Evolutionary conservation across 2,888 invertebrate genomes (phyloP), one percentile per base, ranked within the genome.

Genomic region (Synanthedon vespiformis): DNA sequence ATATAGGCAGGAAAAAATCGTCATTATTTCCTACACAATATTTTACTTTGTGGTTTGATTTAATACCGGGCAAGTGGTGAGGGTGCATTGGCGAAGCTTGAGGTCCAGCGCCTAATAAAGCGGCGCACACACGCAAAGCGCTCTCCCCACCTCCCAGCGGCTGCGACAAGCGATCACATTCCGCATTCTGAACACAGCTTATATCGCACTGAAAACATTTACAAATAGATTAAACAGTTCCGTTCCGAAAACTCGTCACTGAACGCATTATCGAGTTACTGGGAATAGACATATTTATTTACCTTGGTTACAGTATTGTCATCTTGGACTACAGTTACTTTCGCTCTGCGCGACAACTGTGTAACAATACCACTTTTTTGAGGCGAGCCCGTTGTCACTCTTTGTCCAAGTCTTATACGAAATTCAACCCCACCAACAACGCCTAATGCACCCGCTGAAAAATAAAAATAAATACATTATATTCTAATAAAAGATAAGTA

Each of bases 351-450:
- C 1, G 84, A 80, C n/a, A 88, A 58, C 48, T 85, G 80, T 1
- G 85, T 79, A 22, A 87, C 79, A n/a, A 85, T 73, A 0, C 80
- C 83, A 52, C 68, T 72, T 1, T 76, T 69, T 0, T 83, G 73
- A 3, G 85, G 84, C 0, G 80, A 75, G 0, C 84, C 87, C 0
- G 74, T 71, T 0, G 67, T 57, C 5, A 87, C 82, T 13, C 72
- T 71, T 52, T 87, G 86, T 0, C 88, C 88, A 1, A 86, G 56
- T 16, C 88, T 67, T 18, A 81, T 64, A 1, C 88, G 75, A 77
- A 84, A 86, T 60, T 88, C 88, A 27, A 86, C 80, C 2, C 86
- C 87, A 14, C 88, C 88, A 0, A 84, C 76, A 0, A 87, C 84
- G 11, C 85, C 86, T 13, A 88, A 64, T 0, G 83, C 85, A 27